These are phyloP conservation scores for Tyrannus savana DNA, from an alignment of 2,113 vertebrate species.

Conservation along the genomic window DNA sequence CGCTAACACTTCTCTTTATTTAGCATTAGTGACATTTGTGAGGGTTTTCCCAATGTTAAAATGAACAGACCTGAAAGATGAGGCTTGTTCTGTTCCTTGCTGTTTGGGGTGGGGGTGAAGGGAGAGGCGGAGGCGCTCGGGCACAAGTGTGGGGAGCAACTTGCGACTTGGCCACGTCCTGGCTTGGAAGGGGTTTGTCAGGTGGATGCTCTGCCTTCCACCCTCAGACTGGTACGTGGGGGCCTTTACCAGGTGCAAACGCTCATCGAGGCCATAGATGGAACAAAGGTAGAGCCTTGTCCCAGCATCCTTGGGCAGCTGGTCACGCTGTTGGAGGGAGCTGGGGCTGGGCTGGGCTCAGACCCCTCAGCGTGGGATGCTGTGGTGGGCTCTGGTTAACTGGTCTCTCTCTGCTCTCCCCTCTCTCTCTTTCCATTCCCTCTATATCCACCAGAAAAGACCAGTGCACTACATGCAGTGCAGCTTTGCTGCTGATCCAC, in stretches of 20 bases:
- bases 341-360: neutral
- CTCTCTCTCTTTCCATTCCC: neutral
- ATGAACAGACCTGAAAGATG: neutral
- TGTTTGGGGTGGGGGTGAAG: neutral
- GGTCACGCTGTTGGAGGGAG: neutral
- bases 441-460: neutral
- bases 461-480: conserved; percentile 62
- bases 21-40: conserved; percentile 72
- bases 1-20: conserved; percentile 73
- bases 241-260: neutral
- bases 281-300: neutral
- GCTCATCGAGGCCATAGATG: accelerated
- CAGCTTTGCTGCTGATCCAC: conserved; percentile 37
- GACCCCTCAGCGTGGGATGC: accelerated
- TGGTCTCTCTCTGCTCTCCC: neutral
- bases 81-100: conserved; percentile 54
- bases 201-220: neutral
- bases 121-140: accelerated
- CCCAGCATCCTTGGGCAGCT: neutral
- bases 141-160: neutral
- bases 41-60: conserved; percentile 63
- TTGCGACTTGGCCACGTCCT: neutral
- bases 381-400: neutral
- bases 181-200: neutral
- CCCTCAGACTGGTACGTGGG: accelerated